Base-by-base conservation (phyloP, 2,797 vertebrate species). In the Rhinella marina region DNA sequence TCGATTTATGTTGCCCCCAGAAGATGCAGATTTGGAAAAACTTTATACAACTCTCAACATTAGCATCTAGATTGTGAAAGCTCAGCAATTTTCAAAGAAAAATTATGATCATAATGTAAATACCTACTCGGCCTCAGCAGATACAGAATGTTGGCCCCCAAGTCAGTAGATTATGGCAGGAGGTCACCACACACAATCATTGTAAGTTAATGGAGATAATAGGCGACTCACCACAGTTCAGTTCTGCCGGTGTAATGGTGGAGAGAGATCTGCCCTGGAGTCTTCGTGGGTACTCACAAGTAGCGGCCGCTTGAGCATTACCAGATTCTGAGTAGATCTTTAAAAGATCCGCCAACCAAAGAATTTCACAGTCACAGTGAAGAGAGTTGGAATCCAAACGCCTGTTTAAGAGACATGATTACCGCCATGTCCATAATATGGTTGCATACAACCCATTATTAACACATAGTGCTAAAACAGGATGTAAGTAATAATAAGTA, bases 221-320 rank as follows among this genome's bases (percentile, higher is more conserved):
- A 3, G 11, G 23, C 14, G 90, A 89, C 95, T 91, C 95, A 99
- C 98, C 98, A 92, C 98, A 99, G 93, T 97, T 97, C 81, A 99
- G 96, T 91, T 99, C 98, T 89, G 97, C 95, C 0, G 98, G 96
- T 0, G 97, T 99, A 90, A 99, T 96, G 0, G 97, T 97, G 3
- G 98, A 97, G 88, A 99, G 97, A 0, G 98, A 99, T 86, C 98
- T 93, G 19, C 98, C 98, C 92, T 99, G 98, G 90, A 99, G 95
- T 27, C 96, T 96, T 41, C 94, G 94, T 0, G 98, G 98, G 61
- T 96, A 95, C 89, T 99, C 98, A 12, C 98, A 99, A 91, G 98
- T 99, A 78, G 98, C 98, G 0, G 98, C 98, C 0, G 98, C 98
- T 91, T 99, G 98, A 0, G 98, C 97, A 0, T 98, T 98, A 6